Evolutionary conservation across 30 jellyfish, hydroid and myxozoan species (phyloP), one percentile per base, ranked within the genome.

Genomic region (Pseudorhiza aurosa): DNA sequence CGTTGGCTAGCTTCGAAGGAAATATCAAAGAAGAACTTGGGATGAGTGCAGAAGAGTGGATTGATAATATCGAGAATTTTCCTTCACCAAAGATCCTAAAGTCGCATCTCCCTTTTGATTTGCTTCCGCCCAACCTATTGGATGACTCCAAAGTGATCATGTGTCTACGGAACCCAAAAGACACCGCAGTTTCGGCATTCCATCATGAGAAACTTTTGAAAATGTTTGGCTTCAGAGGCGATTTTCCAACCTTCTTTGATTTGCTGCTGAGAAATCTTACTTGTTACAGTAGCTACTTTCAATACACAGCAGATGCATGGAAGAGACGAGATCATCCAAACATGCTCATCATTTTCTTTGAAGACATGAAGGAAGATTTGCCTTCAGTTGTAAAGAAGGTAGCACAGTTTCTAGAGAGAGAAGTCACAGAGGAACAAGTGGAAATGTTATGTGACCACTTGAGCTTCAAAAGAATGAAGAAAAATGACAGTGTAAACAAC

Each of bases 161-260:
- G 79, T 76, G 88, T 36, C 17, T 76, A 43, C 21, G 88, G 31
- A 76, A 76, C 65, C 88, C 88, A 1, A 76, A 76, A 40, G 88
- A 76, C 33, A 76, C 88, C 1, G 30, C 47, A 6, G 88, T 76
- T 18, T 76, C 88, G 1, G 37, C 32, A 35, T 76, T 53, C 22
- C 88, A 76, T 42, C 75, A 57, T 47, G 77, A 76, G 31, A 76
- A 76, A 57, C 47, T 56, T 22, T 9, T 76, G 30, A 76, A 22
- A 27, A 14, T 28, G 43, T 43, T 22, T 30, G 79, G 57, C 11
- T 70, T 70, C 18, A 46, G 21, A 2, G 83, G 83, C 32, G 67
- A 49, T 4, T 70, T 70, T 51, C 68, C 5, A 17, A 33, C 65
- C 21, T 70, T 12, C 49, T 47, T 70, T 33, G 53, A 70, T 18